Base-by-base conservation (phyloP, 35 echinoderm and acorn worm genomes). In the Lytechinus variegatus region DNA sequence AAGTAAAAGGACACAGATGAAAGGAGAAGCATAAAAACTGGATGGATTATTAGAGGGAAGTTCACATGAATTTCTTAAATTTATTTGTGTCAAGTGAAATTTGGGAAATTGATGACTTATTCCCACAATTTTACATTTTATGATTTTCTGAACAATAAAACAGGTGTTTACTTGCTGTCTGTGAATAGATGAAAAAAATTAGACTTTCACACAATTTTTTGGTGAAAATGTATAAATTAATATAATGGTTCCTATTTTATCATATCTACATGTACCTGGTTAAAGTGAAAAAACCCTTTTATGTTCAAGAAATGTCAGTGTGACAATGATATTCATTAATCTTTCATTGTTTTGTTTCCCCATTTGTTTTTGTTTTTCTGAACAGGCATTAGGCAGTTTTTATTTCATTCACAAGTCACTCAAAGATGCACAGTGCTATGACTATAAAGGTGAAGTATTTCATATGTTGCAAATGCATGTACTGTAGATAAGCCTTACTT, bases 381-480 rank as follows among this genome's bases (percentile, higher is more conserved):
- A 44, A 44, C 96, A 98, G 97, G 97, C 97, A 95, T 95, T 98
- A 58, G 97, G 97, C 28, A 98, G 97, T 96, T 95, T 98, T 86
- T 97, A 98, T 94, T 98, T 98, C 88, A 95, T 98, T 92, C 96
- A 98, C 92, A 96, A 98, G 86, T 95, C 93, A 52, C 94, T 98
- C 3, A 95, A 96, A 91, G 94, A 98, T 95, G 95, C 96, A 12
- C 97, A 98, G 97, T 95, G 93, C 87, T 98, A 97, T 91, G 97
- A 98, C 54, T 98, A 96, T 94, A 98, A 95, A 96, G 95, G 97
- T 98, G 95, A 96, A 61, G 1, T 44, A 44, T 44, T 44, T 2
- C 33, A 44, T 1, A 1, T 44, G 33, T 44, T 44, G 33, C 33
- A 44, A 44, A 44, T 44, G 33, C 33, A 44, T 44, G 33, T 44